Evolutionary conservation across 2,797 vertebrate species (phyloP), one percentile per base, ranked within the genome.

Genomic region (Echiichthys vipera): DNA sequence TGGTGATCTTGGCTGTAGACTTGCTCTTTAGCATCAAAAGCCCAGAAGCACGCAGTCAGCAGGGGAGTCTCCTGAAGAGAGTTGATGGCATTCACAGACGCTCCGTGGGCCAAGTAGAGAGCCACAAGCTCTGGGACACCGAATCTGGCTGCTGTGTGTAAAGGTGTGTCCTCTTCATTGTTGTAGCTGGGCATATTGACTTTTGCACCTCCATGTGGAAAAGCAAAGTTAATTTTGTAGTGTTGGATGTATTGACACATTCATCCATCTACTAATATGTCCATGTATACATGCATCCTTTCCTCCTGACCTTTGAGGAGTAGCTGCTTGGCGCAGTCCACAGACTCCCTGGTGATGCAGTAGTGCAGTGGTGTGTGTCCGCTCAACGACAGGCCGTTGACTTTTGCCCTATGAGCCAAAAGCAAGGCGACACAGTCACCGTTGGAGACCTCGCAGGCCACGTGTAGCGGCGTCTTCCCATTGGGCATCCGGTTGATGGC

Each of bases 391-490:
- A 95, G 85, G 57, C 94, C 92, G 84, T 97, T 96, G 74, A 97
- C 89, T 75, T 95, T 96, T 2, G 97, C 96, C 0, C 95, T 95
- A 0, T 95, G 94, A 63, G 89, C 94, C 81, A 98, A 90, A 5
- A 99, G 96, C 76, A 97, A 77, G 58, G 93, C 91, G 71, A 97
- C 96, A 0, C 94, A 97, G 57, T 98, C 95, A 0, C 89, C 71
- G 9, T 96, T 95, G 63, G 95, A 95, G 32, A 90, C 89, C 58
- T 96, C 94, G 53, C 97, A 99, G 6, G 98, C 97, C 45, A 99
- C 91, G 0, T 99, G 98, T 77, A 99, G 95, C 0, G 97, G 96
- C 0, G 97, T 96, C 93, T 99, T 99, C 45, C 98, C 98, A 0
- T 99, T 99, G 46, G 98, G 98, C 78, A 94, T 95, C 47, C 86